These are phyloP conservation scores for Chrysolina haemoptera DNA, from an alignment of 2,888 invertebrate species.

Conservation along the genomic window DNA sequence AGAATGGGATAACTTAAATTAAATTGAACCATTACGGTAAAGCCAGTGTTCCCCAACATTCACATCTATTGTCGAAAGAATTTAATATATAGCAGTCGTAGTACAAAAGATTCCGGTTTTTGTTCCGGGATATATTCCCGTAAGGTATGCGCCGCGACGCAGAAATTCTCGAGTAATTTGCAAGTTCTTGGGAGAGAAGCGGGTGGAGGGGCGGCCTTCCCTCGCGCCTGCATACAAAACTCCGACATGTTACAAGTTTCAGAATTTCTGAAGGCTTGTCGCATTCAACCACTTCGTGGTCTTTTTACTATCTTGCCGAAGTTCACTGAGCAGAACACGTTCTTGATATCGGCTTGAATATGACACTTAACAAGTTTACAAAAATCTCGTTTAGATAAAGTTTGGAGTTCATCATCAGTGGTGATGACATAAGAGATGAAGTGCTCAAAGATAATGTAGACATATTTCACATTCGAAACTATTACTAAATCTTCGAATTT, in stretches of 20 bases:
- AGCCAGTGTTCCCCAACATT: constrained; percentile 19
- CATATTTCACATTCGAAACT: no score
- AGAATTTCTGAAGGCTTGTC: constrained; percentile 13
- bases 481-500: no score
- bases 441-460: neutral
- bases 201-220: constrained; percentile 14
- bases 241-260: constrained; percentile 21
- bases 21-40: constrained; percentile 32
- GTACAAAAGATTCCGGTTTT: constrained; percentile 53
- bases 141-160: constrained; percentile 49
- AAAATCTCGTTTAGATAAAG: neutral
- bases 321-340: constrained; percentile 6
- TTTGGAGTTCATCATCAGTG: neutral
- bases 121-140: constrained; percentile 47
- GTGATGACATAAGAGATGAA: neutral
- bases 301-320: constrained; percentile 16
- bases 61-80: constrained; percentile 51
- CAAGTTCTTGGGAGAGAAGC: constrained; percentile 45
- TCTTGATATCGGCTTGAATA: neutral
- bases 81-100: constrained; percentile 55
- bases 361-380: neutral
- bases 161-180: constrained; percentile 57
- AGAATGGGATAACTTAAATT: constrained; percentile 33
- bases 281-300: neutral
- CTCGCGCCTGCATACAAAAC: constrained; percentile 5